Conservation (phyloP, 2,888 invertebrate species). For the Clistopyga incitator region DNA sequence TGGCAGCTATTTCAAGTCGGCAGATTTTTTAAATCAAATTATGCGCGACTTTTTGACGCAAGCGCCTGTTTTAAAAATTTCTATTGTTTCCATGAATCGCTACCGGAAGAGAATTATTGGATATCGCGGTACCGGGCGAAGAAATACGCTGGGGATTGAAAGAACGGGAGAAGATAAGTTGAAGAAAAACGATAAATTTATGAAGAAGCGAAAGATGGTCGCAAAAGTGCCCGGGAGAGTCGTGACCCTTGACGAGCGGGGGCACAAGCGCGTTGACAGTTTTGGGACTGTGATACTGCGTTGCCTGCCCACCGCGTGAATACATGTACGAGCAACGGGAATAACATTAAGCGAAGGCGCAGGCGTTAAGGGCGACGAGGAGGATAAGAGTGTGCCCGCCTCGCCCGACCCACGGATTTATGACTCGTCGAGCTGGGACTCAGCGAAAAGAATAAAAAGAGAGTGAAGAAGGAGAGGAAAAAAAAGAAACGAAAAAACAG, state of each 20-base stretch:
- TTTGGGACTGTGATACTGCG: constrained; percentile 22
- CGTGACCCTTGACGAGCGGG: neutral
- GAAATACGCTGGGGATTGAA: neutral
- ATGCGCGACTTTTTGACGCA: no score
- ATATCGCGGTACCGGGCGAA: neutral
- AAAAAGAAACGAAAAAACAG: constrained; percentile 1
- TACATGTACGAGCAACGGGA: constrained; percentile 33
- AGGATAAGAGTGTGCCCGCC: constrained; percentile 10
- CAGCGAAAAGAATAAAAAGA: constrained; percentile 16
- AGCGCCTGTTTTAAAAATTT: no score
- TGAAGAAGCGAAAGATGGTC: no score
- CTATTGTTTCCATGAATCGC: constrained; percentile 11
- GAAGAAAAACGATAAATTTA: neutral
- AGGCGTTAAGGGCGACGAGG: constrained; percentile 12
- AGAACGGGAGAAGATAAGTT: neutral
- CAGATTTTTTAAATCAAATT: no score
- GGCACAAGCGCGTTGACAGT: constrained; percentile 4
- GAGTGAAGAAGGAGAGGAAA: no score
- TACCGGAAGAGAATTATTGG: constrained; percentile 19
- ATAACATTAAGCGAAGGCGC: constrained; percentile 44
- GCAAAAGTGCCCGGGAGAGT: neutral
- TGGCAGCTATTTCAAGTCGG: no score
- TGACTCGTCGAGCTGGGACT: constrained; percentile 44
- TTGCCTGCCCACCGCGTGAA: constrained; percentile 26
- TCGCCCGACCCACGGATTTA: constrained; percentile 51